Evolutionary conservation across 92 coral and sea anemone species (phyloP), one percentile per base, ranked within the genome.

Genomic region (Actinostola sp.): DNA sequence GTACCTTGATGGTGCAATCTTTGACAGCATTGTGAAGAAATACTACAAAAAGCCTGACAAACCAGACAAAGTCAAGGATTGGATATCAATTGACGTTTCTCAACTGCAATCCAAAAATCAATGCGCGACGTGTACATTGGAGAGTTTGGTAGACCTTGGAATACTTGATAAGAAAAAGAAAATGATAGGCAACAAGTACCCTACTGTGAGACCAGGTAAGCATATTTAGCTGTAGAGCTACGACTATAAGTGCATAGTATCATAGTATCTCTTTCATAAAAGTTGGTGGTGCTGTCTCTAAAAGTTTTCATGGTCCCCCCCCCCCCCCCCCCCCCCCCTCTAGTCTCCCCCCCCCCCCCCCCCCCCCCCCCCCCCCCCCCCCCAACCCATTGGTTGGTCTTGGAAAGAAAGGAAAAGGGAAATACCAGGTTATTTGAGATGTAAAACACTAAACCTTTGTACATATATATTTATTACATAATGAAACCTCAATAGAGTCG

Each of bases 151-250:
- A 16, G 81, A 75, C 41, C 60, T 68, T 33, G 90, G 90, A 29
- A 67, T 80, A 41, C 86, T 74, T 26, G 82, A 67, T 32, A 71
- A 59, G 67, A 79, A 79, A 41, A 36, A 75, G 64, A 66, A 56
- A 36, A 31, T 56, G 49, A 35, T 67, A 17, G 76, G 79, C 5
- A 66, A 48, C 17, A 73, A 75, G 32, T 84, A 78, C 32, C 89
- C 89, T 17, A 84, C 85, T 10, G 32, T 78, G 17, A 71, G 70
- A 28, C 79, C 79, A 71, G 89, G 89, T 84, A 64, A n/a, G n/a
- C n/a, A n/a, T n/a, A n/a, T n/a, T n/a, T n/a, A n/a, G n/a, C n/a
- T n/a, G n/a, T n/a, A n/a, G n/a, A n/a, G n/a, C n/a, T n/a, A n/a
- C n/a, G n/a, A n/a, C n/a, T n/a, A n/a, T n/a, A n/a, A n/a, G n/a